These are phyloP conservation scores for Calephelis virginiensis DNA, from an alignment of 1,140 invertebrate genomes.

Conservation along the genomic window DNA sequence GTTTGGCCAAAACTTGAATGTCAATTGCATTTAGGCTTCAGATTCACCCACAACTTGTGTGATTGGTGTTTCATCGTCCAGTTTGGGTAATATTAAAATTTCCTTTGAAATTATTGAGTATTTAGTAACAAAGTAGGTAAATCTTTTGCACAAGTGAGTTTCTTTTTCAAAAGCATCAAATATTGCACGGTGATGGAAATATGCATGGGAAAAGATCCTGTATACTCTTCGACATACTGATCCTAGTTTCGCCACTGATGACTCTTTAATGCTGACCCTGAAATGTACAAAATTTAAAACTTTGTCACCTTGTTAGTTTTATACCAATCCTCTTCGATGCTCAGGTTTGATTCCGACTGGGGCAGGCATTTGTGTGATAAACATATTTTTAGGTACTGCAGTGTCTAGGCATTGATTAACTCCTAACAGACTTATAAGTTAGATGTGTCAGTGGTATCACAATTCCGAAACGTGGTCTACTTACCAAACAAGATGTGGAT, in stretches of 20 bases:
- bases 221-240: constrained; percentile 99
- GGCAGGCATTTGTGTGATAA: too few relatives aligned
- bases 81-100: constrained; percentile 98
- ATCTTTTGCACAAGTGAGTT: constrained; percentile 96
- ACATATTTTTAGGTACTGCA: too few relatives aligned
- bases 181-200: constrained; percentile 97
- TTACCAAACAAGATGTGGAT: too few relatives aligned
- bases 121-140: constrained; percentile 98
- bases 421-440: too few relatives aligned
- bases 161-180: constrained; percentile 99
- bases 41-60: constrained; percentile 81
- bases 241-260: constrained; percentile 97
- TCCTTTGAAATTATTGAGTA: constrained; percentile 99
- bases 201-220: constrained; percentile 99
- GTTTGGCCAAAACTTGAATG: neutral
- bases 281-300: constrained; percentile 47
- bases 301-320: too few relatives aligned
- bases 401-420: too few relatives aligned
- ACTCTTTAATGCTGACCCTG: constrained; percentile 99
- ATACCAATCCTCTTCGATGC: too few relatives aligned
- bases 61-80: constrained; percentile 82
- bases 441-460: too few relatives aligned
- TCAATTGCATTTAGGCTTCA: constrained; percentile 78
- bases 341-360: too few relatives aligned
- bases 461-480: too few relatives aligned